Percentiles rank a stretch among this genome's conserved stretches.
Conservation (phyloP, 2,797 vertebrate genomes). For the Notolepis coatsorum region DNA sequence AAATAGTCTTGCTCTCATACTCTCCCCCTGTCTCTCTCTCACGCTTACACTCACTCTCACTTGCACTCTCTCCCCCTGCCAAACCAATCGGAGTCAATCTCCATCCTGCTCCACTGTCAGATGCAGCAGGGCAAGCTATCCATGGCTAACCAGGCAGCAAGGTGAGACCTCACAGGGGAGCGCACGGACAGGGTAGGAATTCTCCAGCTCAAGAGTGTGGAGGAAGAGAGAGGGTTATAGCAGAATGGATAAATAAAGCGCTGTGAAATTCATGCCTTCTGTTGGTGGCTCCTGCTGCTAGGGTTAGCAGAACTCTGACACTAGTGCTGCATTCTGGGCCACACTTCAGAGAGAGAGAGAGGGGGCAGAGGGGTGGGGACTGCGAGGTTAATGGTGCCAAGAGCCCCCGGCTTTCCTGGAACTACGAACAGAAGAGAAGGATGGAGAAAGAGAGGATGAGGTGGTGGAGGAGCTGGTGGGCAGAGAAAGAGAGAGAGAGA, state of each 20-base stretch:
- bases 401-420: slow-evolving; percentile 34
- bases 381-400: slow-evolving; percentile 18
- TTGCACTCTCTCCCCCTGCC: background rate
- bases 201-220: background rate
- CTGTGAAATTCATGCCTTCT: slow-evolving; percentile 49
- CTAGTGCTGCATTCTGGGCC: slow-evolving; percentile 14
- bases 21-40: background rate
- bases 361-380: background rate
- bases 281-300: slow-evolving; percentile 1
- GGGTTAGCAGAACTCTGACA: slow-evolving; percentile 36
- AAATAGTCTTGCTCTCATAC: background rate
- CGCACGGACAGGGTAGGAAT: background rate
- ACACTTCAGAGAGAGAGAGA: slow-evolving; percentile 30
- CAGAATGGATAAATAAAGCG: slow-evolving; percentile 41
- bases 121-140: background rate
- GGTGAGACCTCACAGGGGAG: slow-evolving; percentile 10
- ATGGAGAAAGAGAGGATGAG: slow-evolving; percentile 31
- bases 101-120: background rate
- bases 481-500: background rate
- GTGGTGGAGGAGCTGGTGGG: slow-evolving; percentile 1
- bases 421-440: slow-evolving; percentile 21
- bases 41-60: background rate
- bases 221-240: background rate
- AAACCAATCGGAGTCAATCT: background rate
- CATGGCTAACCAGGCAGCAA: background rate